Base-by-base conservation (phyloP, 2,113 vertebrate species). In the Oxygymnocypris stewartii region DNA sequence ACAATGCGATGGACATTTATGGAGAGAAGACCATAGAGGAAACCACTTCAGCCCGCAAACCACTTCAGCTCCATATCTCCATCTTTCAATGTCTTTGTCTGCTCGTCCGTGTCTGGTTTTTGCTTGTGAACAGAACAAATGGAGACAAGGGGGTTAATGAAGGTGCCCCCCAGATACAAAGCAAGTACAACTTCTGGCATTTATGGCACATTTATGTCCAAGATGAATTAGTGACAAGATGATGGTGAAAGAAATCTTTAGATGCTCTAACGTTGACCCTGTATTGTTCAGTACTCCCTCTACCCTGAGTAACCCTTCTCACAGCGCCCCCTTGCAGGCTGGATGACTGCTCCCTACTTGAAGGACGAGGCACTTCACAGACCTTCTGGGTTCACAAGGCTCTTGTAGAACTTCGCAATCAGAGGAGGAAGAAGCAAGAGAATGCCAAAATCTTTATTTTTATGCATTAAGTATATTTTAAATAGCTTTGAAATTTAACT, bases 381-480 rank as follows among this genome's bases (percentile, higher is more conserved):
- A 90, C 94, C 96, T 97, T 97, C 95, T 95, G 94, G 71, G 91
- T 90, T 86, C 80, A 81, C 91, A 88, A 92, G 86, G 89, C 92
- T 92, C 87, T 92, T 88, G 37, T 82, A 91, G 87, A 92, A 89
- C 91, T 91, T 89, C 89, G 90, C 85, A 89, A 87, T 92, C 90
- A 83, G 91, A 92, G 93, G 91, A 90, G 84, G 76, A 90, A 85
- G 82, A 82, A 79, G 92, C 59, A 88, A 94, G 92, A 96, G 93
- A 93, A 98, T 98, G 97, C 97, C 97, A 99, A 98, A 99, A 98
- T 98, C 96, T 99, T 99, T 99, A 99, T 99, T 99, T 99, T 99
- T 99, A 99, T 99, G 98, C 97, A 97, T 97, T 97, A 96, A 97
- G 96, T 98, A 97, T 99, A 99, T 99, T 99, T 99, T 98, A 98